Base-by-base conservation (phyloP, 2,113 vertebrate species). In the Catharus bicknelli region DNA sequence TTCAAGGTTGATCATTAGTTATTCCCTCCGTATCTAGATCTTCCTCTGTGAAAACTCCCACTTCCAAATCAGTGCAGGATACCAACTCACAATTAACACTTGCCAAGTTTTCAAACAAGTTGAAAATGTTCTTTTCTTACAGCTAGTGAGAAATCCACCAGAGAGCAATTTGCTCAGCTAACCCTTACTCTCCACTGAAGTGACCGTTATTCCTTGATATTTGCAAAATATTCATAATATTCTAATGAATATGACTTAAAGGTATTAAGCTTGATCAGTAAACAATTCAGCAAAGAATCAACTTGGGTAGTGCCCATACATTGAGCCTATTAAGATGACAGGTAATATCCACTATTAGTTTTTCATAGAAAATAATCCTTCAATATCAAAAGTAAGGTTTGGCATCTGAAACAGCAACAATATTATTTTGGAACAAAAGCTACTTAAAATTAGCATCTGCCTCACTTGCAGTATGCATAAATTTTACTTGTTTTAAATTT, bases 71-170 rank as follows among this genome's bases (percentile, higher is more conserved):
- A 88, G 22, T 10, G 80, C 38, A 73, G 47, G 76, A 45, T 58
- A 63, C 14, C 63, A 90, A 68, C 7, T 20, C 29, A 66, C 59
- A 90, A 93, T 93, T 90, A 90, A 47, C 89, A 79, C 47, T 64
- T 84, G 82, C 83, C 75, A 91, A 84, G 51, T 76, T 64, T 94
- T 87, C 53, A 88, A 93, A 93, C 34, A 83, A 91, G 54, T 7
- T 83, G 45, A 84, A 90, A 90, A 89, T 42, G 9, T 57, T 84
- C 12, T 64, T 82, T 82, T 79, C 42, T 68, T 68, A 51, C n/a
- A 57, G 25, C 47, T 85, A 82, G 23, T 29, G 40, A 73, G 22
- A 79, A 95, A 85, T 64, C 11, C 36, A 38, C 9, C 16, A 73
- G 26, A 78, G 82, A 82, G 13, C 34, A 61, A 85, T 87, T 82